Percentiles rank a stretch among this genome's conserved stretches.
phyloP scores from a whole-genome alignment of 2,113 vertebrate genomes.

The Lates calcarifer region DNA sequence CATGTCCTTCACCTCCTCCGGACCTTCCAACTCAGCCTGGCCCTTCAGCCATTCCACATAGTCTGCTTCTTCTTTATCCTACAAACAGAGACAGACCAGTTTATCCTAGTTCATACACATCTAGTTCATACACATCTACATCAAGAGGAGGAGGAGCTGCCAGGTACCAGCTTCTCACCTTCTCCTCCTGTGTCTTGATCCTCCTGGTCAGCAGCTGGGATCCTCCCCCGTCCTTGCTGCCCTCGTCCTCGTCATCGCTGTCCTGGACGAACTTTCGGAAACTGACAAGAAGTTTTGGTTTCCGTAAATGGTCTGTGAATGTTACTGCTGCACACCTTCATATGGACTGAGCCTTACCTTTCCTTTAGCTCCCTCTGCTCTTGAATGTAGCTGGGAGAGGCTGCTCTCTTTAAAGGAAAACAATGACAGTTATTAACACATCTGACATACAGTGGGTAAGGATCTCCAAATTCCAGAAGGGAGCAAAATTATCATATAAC shows the following conservation, averaged over 20 bases:
- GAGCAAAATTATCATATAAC: too few species aligned
- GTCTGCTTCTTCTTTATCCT: constrained; percentile 90
- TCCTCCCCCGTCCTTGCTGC: constrained; percentile 41
- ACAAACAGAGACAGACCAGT: neutral
- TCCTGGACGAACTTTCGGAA: constrained; percentile 89
- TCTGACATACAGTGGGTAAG: accelerated
- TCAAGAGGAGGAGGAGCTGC: accelerated
- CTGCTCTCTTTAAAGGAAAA: constrained; percentile 74
- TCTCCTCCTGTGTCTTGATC: constrained; percentile 86
- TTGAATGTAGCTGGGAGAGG: constrained; percentile 88
- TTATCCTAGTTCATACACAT: too few species aligned
- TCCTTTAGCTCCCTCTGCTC: constrained; percentile 89
- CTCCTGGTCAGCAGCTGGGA: constrained; percentile 84
- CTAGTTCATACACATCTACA: too few species aligned
- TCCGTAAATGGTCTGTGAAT: neutral
- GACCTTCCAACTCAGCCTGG: constrained; percentile 80
- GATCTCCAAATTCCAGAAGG: neutral
- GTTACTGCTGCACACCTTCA: accelerated
- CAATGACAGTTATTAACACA: neutral
- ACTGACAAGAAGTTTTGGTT: constrained; percentile 68
- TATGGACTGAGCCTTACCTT: constrained; percentile 78
- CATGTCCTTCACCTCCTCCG: constrained; percentile 87
- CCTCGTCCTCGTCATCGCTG: constrained; percentile 73
- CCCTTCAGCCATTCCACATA: constrained; percentile 92
- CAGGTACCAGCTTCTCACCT: constrained; percentile 75